Evolutionary conservation across 1,140 invertebrate species (phyloP).

Genomic region (Stegodyphus dumicola): DNA sequence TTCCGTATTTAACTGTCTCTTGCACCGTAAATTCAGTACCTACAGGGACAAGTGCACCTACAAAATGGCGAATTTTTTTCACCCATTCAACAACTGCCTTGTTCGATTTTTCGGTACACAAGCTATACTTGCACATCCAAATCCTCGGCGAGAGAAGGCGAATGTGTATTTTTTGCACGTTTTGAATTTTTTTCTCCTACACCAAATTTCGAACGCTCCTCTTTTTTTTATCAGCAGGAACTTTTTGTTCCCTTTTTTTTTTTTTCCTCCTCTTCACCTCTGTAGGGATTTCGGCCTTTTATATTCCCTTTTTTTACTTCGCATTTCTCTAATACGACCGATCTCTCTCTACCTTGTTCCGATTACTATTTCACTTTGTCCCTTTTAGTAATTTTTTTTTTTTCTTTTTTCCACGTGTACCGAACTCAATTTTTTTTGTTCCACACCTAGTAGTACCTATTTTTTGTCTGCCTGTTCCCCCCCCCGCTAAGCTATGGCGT

Average conservation of each 20-base stretch:
- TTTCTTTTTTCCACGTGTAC: slow-evolving; percentile 14
- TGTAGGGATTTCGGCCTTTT: slow-evolving; percentile 52
- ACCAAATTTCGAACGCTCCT: slow-evolving; percentile 39
- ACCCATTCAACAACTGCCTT: slow-evolving; percentile 8
- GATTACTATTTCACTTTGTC: slow-evolving; percentile 59
- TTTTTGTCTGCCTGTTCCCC: slow-evolving; percentile 14
- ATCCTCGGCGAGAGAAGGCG: slow-evolving; percentile 14
- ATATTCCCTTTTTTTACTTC: slow-evolving; percentile 9
- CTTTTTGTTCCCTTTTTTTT: slow-evolving; percentile 19
- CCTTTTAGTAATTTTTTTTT: slow-evolving; percentile 10
- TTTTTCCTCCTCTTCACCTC: slow-evolving; percentile 42
- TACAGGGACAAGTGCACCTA: slow-evolving; percentile 11
- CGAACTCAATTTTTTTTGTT: slow-evolving; percentile 36
- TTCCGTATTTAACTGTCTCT: slow-evolving; percentile 57
- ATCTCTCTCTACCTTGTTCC: slow-evolving; percentile 58
- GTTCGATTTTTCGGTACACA: slow-evolving; percentile 53
- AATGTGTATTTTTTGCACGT: slow-evolving; percentile 23
- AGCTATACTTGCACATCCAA: slow-evolving; percentile 40
- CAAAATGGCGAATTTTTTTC: slow-evolving; percentile 16
- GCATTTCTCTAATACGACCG: slow-evolving; percentile 46
- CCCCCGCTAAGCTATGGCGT: slow-evolving; percentile 42
- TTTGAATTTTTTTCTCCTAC: slow-evolving; percentile 39
- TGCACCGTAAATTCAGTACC: slow-evolving; percentile 7
- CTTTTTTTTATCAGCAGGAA: background rate
- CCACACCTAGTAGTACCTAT: slow-evolving; percentile 24